These are phyloP conservation scores for Orthonevra nobilis DNA, from an alignment of 2,888 invertebrate species.

Conservation along the genomic window DNA sequence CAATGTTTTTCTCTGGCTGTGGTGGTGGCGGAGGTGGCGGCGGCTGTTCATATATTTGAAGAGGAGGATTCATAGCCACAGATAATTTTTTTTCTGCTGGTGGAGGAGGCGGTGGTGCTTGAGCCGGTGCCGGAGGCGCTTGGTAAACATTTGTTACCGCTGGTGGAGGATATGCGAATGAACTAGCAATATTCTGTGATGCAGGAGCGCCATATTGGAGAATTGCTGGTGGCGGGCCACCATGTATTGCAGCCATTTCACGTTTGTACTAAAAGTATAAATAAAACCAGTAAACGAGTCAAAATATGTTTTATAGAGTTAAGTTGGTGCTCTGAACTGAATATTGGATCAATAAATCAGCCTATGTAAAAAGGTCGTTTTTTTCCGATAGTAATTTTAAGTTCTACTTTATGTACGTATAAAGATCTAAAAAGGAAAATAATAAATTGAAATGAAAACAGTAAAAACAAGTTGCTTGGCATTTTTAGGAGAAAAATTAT, in stretches of 20 bases:
- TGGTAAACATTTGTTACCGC: slow-evolving; percentile 48
- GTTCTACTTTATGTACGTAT: too few species aligned
- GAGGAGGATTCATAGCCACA: slow-evolving; percentile 75
- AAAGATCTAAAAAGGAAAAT: too few species aligned
- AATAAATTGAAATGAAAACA: too few species aligned
- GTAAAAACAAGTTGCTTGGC: too few species aligned
- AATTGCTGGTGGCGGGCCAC: slow-evolving; percentile 55
- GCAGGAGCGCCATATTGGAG: slow-evolving; percentile 51
- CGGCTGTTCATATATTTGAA: slow-evolving; percentile 76
- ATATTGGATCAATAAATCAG: too few species aligned
- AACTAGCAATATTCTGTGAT: slow-evolving; percentile 41
- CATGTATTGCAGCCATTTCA: slow-evolving; percentile 78
- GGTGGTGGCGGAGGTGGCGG: slow-evolving; percentile 73
- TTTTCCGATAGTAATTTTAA: too few species aligned
- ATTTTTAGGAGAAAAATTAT: too few species aligned
- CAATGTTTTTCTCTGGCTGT: slow-evolving; percentile 18
- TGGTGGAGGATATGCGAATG: slow-evolving; percentile 68
- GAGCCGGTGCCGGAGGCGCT: slow-evolving; percentile 24
- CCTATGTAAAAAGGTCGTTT: too few species aligned
- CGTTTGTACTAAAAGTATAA: slow-evolving; percentile 76
- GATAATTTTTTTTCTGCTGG: slow-evolving; percentile 58
- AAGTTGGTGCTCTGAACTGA: too few species aligned
- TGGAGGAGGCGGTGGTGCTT: slow-evolving; percentile 60
- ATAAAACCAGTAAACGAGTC: too few species aligned
- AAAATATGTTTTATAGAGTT: too few species aligned